These are phyloP conservation scores for Ectropis crepuscularia DNA, from an alignment of 2,888 invertebrate genomes.

Conservation along the genomic window DNA sequence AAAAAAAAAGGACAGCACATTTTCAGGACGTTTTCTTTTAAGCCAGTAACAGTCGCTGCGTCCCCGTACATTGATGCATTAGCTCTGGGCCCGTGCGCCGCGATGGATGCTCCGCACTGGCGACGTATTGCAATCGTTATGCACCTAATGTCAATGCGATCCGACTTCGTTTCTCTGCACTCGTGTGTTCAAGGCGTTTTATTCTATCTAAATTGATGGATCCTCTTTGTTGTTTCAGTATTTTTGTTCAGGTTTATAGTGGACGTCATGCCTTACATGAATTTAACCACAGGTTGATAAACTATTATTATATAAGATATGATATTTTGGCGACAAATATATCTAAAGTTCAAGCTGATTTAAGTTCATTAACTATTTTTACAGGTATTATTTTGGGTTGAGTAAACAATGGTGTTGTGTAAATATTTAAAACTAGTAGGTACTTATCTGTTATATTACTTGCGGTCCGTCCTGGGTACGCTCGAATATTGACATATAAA, in stretches of 20 bases:
- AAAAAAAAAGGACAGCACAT: background rate
- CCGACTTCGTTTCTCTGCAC: slow-evolving; percentile 68
- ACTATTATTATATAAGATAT: no score
- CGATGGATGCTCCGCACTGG: slow-evolving; percentile 75
- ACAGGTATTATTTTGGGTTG: no score
- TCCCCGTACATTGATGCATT: slow-evolving; percentile 52
- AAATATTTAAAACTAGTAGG: no score
- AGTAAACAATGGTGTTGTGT: no score
- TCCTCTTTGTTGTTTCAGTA: slow-evolving; percentile 24
- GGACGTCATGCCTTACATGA: slow-evolving; percentile 24
- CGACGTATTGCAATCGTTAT: slow-evolving; percentile 81
- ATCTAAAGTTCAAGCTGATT: no score
- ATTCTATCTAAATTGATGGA: slow-evolving; percentile 48
- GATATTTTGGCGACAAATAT: no score
- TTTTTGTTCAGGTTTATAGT: slow-evolving; percentile 30
- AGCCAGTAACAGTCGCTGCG: slow-evolving; percentile 14
- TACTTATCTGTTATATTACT: no score
- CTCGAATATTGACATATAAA: no score
- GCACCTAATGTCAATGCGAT: slow-evolving; percentile 78
- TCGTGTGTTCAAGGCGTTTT: slow-evolving; percentile 65
- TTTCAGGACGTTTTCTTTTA: slow-evolving; percentile 11
- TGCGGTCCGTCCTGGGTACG: no score
- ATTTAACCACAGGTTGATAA: no score
- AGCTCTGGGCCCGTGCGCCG: slow-evolving; percentile 70
- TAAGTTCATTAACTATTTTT: no score